Evolutionary conservation across 2,113 vertebrate genomes (phyloP), one percentile per base, ranked within the genome.

Genomic region (Nothocercus nigrocapillus): DNA sequence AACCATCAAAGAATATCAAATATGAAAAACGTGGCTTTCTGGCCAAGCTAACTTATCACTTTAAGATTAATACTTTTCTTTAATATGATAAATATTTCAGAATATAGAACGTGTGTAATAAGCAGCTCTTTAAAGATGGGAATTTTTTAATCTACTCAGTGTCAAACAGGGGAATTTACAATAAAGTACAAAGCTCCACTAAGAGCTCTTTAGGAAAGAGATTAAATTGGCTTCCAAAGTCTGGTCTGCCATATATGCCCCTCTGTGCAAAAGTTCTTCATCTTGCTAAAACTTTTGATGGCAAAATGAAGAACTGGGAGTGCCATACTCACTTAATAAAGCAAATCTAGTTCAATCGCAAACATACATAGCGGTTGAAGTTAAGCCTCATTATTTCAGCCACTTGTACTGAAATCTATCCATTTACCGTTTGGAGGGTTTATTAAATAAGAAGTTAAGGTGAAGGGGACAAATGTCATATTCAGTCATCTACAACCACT

Each of bases 1-100:
- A 16, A 66, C 30, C 69, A 94, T 90, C 85, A 95, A 88, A 95
- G 75, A 91, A 77, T 63, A 95, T 40, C 6, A 83, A 75, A 86
- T 78, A 75, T 21, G 61, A 91, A 90, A 86, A 93, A 83, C 64
- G 22, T 61, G 45, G 22, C 53, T 93, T 80, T 82, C 85, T 82
- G 69, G 34, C 27, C 61, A 76, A 90, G 45, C 13, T 56, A 36
- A 62, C 38, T 88, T 88, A 86, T 81, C 64, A 64, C 22, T 83
- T 76, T 32, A 58, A 78, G 79, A 91, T 90, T 80, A 86, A 93
- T 63, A 75, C 64, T 42, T 91, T 93, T 93, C 59, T 61, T 93
- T 81, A 83, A 66, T 44, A 47, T n/a, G 15, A 59, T 47, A 90
- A 93, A 73, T 76, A 88, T 84, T 95, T 81, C 64, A 90, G 64